Percentiles rank a stretch among this genome's conserved stretches.
Evolutionary conservation across 2,888 invertebrate species (phyloP).

Genomic region (Ectemnius continuus): DNA sequence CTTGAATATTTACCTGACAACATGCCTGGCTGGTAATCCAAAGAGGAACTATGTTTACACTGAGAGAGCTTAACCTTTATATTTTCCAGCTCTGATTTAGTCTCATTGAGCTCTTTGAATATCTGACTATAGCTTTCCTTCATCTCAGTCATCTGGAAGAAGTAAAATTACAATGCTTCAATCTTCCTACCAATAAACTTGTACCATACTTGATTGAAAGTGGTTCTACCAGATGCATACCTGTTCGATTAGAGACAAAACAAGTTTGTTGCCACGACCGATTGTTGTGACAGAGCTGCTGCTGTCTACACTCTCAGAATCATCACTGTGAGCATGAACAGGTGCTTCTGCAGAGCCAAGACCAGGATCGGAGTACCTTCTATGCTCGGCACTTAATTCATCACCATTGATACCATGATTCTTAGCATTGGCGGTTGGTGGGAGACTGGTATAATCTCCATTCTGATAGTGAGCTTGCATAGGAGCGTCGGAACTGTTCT

Average conservation of each 20-base stretch:
- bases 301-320: slow-evolving; percentile 78
- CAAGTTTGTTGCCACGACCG: slow-evolving; percentile 81
- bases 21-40: slow-evolving; percentile 77
- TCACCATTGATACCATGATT: slow-evolving; percentile 78
- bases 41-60: slow-evolving; percentile 66
- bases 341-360: slow-evolving; percentile 79
- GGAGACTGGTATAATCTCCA: slow-evolving; percentile 83
- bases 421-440: slow-evolving; percentile 83
- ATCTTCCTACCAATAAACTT: neutral
- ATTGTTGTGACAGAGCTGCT: slow-evolving; percentile 79
- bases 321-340: slow-evolving; percentile 79
- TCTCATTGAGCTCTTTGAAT: slow-evolving; percentile 86
- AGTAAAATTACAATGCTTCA: neutral
- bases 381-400: slow-evolving; percentile 80
- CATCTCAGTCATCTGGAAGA: slow-evolving; percentile 78
- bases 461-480: slow-evolving; percentile 65
- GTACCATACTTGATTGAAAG: neutral
- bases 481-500: slow-evolving; percentile 64
- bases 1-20: slow-evolving; percentile 68
- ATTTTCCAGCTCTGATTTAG: slow-evolving; percentile 81
- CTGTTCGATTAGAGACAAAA: slow-evolving; percentile 86
- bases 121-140: slow-evolving; percentile 87
- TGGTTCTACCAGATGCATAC: slow-evolving; percentile 74
- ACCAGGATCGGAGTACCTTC: slow-evolving; percentile 86
- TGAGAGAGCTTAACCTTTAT: slow-evolving; percentile 70